A percentile compares a stretch with the other conserved stretches of the same genome.
These are phyloP conservation scores for Drosophila prosaltans DNA, from an alignment of 1,140 invertebrate species.

Conservation along the genomic window DNA sequence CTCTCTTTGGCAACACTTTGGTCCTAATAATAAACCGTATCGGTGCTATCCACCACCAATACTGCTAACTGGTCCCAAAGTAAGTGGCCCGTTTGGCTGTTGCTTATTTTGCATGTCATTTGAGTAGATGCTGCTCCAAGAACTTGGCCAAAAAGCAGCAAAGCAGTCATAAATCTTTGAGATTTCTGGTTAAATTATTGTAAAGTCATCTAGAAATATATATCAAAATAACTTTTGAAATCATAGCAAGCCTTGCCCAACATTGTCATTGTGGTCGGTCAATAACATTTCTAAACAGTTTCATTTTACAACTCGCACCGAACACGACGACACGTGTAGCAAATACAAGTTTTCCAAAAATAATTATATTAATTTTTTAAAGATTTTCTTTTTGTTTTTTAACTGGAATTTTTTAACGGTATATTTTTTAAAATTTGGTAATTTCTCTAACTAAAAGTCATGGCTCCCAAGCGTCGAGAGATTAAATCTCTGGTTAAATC, in stretches of 20 bases:
- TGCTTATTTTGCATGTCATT: conserved; percentile 62
- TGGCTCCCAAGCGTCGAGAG: too few relatives aligned
- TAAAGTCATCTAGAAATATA: conserved; percentile 14
- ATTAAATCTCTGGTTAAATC: background rate
- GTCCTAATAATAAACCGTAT: conserved; percentile 58
- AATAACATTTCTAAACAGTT: background rate
- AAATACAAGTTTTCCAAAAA: background rate
- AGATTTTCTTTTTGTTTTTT: too few relatives aligned
- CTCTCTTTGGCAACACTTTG: conserved; percentile 6
- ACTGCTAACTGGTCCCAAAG: conserved; percentile 13
- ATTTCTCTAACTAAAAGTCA: too few relatives aligned
- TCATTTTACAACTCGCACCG: background rate
- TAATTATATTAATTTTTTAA: background rate
- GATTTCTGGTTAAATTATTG: background rate
- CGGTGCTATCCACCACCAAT: conserved; percentile 33
- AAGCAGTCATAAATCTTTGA: conserved; percentile 3
- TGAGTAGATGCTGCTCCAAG: conserved; percentile 34
- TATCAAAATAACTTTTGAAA: conserved; percentile 19
- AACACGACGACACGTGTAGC: too few relatives aligned
- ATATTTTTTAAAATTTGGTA: too few relatives aligned
- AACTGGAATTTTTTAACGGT: background rate
- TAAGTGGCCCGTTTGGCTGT: conserved; percentile 33
- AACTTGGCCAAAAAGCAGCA: conserved; percentile 22
- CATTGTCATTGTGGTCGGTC: conserved; percentile 12
- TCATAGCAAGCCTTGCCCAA: background rate